Conservation (phyloP, 2,797 vertebrate genomes). For the Champsocephalus gunnari region DNA sequence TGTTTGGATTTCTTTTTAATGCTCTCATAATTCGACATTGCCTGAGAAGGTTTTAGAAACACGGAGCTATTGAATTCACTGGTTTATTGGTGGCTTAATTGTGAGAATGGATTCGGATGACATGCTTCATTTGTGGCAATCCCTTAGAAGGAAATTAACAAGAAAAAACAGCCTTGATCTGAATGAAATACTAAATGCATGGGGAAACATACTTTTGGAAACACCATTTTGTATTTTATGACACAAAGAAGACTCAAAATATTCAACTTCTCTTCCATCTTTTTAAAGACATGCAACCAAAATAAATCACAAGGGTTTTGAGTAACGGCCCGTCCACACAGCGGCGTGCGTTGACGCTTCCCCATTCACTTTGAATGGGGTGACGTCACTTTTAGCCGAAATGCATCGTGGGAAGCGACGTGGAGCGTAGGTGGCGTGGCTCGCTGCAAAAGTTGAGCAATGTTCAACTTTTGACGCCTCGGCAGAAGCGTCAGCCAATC, state of each 20-base stretch:
- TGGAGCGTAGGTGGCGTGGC: too few species aligned
- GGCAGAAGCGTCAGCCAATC: too few species aligned
- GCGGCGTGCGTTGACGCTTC: too few species aligned
- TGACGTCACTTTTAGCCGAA: too few species aligned
- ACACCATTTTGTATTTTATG: conserved; percentile 27
- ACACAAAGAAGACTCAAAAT: conserved; percentile 7
- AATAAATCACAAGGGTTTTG: not conserved
- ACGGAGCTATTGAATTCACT: conserved; percentile 27
- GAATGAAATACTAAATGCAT: not conserved
- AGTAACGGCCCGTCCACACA: too few species aligned
- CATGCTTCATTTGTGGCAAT: conserved; percentile 32
- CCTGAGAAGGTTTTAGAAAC: conserved; percentile 22
- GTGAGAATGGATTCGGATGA: conserved; percentile 36
- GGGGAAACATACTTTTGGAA: conserved; percentile 4
- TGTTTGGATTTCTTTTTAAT: conserved; percentile 26
- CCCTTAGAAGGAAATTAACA: conserved; percentile 22
- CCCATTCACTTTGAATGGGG: too few species aligned
- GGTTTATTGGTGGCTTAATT: conserved; percentile 47
- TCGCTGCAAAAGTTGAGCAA: too few species aligned
- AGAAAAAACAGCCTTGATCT: conserved; percentile 7
- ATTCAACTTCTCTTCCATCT: not conserved
- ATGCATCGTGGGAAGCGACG: too few species aligned
- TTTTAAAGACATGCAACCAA: not conserved
- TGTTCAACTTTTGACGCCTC: too few species aligned
- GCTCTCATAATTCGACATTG: conserved; percentile 22